Percentiles rank a stretch among this genome's conserved stretches.
Evolutionary conservation across 2,888 invertebrate species (phyloP).

Genomic region (Thera britannica): DNA sequence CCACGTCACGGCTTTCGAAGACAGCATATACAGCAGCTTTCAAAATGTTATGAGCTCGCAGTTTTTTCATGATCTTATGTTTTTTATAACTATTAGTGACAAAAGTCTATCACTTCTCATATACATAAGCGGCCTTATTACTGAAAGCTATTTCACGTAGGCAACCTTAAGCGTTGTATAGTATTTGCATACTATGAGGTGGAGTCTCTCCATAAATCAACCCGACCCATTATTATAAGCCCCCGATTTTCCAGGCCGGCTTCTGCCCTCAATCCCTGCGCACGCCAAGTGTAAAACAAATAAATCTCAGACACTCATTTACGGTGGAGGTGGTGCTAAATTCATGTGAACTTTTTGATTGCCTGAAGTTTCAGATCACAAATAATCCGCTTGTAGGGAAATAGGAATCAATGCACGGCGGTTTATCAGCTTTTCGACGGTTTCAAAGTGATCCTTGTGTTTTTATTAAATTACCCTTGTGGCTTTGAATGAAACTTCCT

Average conservation of each 20-base stretch:
- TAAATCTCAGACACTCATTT: slow-evolving; percentile 42
- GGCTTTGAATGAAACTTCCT: no score
- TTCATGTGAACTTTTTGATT: slow-evolving; percentile 37
- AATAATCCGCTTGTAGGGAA: slow-evolving; percentile 7
- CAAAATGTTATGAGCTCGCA: no score
- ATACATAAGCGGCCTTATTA: not conserved
- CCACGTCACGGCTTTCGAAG: no score
- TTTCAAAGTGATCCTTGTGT: no score
- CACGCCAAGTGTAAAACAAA: slow-evolving; percentile 39
- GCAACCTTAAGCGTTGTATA: slow-evolving; percentile 17
- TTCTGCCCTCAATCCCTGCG: slow-evolving; percentile 31
- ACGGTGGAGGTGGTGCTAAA: slow-evolving; percentile 29
- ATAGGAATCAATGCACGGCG: not conserved
- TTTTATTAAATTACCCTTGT: no score
- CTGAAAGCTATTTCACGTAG: not conserved
- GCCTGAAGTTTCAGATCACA: slow-evolving; percentile 20
- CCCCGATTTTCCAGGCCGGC: slow-evolving; percentile 24
- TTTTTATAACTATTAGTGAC: no score
- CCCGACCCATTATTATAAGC: slow-evolving; percentile 39
- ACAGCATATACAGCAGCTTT: no score
- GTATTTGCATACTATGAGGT: slow-evolving; percentile 37
- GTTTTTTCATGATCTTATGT: no score
- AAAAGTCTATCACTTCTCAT: not conserved
- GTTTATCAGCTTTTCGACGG: no score
- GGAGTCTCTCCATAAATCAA: slow-evolving; percentile 41